These are phyloP conservation scores for Xyrauchen texanus DNA, from an alignment of 2,113 vertebrate genomes.

Conservation along the genomic window DNA sequence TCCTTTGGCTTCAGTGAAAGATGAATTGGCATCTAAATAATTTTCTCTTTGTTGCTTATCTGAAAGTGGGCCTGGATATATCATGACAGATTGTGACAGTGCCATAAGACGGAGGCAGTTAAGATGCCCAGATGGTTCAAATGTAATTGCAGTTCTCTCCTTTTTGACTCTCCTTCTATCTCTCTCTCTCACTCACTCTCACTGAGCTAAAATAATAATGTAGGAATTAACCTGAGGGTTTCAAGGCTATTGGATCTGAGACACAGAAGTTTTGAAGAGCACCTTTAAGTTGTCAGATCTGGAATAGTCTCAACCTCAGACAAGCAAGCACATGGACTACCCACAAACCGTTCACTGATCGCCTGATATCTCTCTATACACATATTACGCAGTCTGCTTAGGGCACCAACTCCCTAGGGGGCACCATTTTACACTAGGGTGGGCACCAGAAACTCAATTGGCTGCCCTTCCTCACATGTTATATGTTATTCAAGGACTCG, in stretches of 20 bases:
- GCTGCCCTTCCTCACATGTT: no score
- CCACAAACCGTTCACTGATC: no score
- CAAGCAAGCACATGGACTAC: no score
- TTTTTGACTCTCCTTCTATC: neutral
- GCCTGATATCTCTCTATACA: no score
- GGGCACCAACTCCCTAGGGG: no score
- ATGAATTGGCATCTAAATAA: conserved; percentile 24
- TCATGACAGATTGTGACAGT: conserved; percentile 19
- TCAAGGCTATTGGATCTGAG: conserved; percentile 17
- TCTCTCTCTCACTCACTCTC: neutral
- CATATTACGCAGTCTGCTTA: no score
- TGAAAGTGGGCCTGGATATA: neutral
- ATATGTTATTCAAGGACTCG: no score
- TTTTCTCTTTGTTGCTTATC: conserved; percentile 24
- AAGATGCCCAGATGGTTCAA: conserved; percentile 8
- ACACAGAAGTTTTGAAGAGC: conserved; percentile 6
- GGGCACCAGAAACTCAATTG: no score
- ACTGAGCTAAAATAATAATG: conserved; percentile 23
- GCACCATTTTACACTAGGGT: no score
- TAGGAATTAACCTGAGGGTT: conserved; percentile 20
- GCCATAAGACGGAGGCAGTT: neutral
- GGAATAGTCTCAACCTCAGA: no score
- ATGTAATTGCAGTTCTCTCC: conserved; percentile 25
- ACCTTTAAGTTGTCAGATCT: neutral
- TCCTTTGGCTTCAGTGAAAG: neutral